These are phyloP conservation scores for Gambelia wislizenii DNA, from an alignment of 2,797 vertebrate species.

Conservation along the genomic window DNA sequence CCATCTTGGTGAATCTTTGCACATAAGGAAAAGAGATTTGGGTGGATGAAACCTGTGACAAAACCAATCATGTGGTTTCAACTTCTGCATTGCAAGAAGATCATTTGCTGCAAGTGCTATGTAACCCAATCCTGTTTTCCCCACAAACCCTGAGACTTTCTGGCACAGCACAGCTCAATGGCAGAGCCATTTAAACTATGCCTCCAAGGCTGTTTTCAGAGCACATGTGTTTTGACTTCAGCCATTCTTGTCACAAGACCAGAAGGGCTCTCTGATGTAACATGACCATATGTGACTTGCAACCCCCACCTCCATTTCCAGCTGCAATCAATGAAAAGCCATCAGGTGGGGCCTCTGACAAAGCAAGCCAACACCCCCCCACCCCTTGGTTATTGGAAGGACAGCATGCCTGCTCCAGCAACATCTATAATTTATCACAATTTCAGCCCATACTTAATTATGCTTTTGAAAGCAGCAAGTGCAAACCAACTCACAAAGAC, in stretches of 20 bases:
- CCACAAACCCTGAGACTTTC: background rate
- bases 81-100: background rate
- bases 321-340: background rate
- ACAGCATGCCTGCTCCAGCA: conserved; percentile 37
- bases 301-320: background rate
- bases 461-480: conserved; percentile 64
- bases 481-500: conserved; percentile 60
- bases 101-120: background rate
- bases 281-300: background rate
- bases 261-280: background rate
- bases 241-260: background rate
- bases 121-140: background rate
- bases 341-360: background rate
- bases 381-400: background rate
- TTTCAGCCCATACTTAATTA: conserved; percentile 66
- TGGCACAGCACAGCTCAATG: background rate
- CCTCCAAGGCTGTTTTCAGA: conserved; percentile 7
- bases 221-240: conserved; percentile 14
- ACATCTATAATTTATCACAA: conserved; percentile 61
- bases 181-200: background rate
- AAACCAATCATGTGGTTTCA: conserved; percentile 46
- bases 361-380: background rate
- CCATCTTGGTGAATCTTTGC: background rate
- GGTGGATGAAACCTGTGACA: conserved; percentile 41
- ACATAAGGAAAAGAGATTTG: background rate